Percentiles rank a stretch among this genome's conserved stretches.
Evolutionary conservation across 2,888 invertebrate species (phyloP).

Genomic region (Chymomyza procnemis): DNA sequence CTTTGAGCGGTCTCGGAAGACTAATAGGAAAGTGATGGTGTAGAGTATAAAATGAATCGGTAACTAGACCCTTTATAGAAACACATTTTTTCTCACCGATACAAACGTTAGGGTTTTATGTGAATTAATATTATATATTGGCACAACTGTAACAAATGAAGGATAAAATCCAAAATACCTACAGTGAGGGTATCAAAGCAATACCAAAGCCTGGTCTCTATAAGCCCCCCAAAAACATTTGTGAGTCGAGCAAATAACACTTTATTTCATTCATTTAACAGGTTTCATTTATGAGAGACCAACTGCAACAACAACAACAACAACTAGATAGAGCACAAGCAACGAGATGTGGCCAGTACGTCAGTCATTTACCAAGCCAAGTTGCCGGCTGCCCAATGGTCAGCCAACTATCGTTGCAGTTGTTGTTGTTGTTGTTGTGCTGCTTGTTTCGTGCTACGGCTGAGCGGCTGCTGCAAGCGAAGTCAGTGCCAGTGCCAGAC

Average conservation of each 20-base stretch:
- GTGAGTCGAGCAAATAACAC: conserved; percentile 76
- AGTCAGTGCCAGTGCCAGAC: conserved; percentile 60
- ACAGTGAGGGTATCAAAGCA: not conserved
- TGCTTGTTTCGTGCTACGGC: conserved; percentile 18
- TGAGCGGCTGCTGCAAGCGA: conserved; percentile 28
- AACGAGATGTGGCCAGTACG: conserved; percentile 18
- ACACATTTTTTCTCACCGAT: too few species aligned
- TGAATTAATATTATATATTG: too few species aligned
- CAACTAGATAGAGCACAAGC: too few species aligned
- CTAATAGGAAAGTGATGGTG: too few species aligned
- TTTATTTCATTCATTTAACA: conserved; percentile 79
- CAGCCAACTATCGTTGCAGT: conserved; percentile 3
- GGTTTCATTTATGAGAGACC: conserved; percentile 77
- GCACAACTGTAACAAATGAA: not conserved
- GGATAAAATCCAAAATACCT: not conserved
- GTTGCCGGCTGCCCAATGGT: not conserved
- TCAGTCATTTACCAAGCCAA: conserved; percentile 28
- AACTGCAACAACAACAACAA: conserved; percentile 31
- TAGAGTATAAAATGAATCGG: too few species aligned
- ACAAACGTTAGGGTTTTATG: too few species aligned
- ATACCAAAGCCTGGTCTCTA: conserved; percentile 9
- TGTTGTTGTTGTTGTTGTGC: not conserved
- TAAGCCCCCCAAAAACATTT: conserved; percentile 60
- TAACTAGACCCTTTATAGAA: too few species aligned
- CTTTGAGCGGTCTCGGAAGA: too few species aligned